Evolutionary conservation across 2,888 invertebrate genomes (phyloP), one percentile per base, ranked within the genome.

Genomic region (Plusia festucae): DNA sequence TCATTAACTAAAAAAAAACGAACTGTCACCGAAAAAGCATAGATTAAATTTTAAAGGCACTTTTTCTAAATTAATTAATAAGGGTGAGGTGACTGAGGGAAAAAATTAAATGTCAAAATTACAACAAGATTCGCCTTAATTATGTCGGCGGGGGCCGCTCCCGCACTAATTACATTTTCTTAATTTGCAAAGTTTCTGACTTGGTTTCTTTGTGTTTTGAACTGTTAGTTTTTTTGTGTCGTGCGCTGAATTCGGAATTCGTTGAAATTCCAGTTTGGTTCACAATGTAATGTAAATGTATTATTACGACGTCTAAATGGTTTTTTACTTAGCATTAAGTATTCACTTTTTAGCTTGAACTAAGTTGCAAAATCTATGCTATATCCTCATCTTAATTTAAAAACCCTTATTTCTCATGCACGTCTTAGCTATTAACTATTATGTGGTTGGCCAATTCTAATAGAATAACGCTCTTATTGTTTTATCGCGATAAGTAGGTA

Each of bases 31-130:
- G 82, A 85, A 90, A 90, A 85, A 88, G 91, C 90, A 88, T 81
- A 93, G 91, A 94, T 94, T 94, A 94, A 94, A 93, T 91, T 93
- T 92, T 92, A 91, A 91, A 87, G 90, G 90, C 86, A 89, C 90
- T 91, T 91, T 88, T 90, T 91, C 88, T 88, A 90, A 93, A 93
- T 93, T 94, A 94, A 94, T 94, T 93, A 94, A 92, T 90, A 90
- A 76, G 82, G 82, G 81, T 59, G 88, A 91, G 91, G 91, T 90
- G 91, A 89, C 88, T 82, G 87, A 85, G 85, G 85, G 86, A 93
- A 93, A 93, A 94, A 94, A 93, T 93, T 92, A 93, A 94, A 94
- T 88, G 93, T 94, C 93, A 92, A 93, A 94, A 94, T 94, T 94
- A 94, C 94, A 94, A 93, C 93, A 93, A 93, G 92, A 94, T 94